Evolutionary conservation across 2,113 vertebrate genomes (phyloP).

Genomic region (Hippocampus barbouri): DNA sequence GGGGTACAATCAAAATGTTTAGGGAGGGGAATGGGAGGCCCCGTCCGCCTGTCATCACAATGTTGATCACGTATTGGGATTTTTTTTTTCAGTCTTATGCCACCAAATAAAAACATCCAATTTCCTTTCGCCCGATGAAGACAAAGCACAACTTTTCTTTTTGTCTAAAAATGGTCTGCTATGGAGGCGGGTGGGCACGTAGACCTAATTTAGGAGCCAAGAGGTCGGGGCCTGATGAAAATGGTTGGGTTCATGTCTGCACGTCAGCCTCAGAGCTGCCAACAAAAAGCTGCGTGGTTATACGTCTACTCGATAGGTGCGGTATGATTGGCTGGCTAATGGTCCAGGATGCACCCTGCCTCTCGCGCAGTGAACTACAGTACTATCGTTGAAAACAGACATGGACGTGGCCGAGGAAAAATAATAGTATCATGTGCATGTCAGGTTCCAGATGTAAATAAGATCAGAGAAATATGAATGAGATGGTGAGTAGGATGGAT

Average conservation of each 20-base stretch:
- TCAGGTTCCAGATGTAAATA: too few relatives aligned
- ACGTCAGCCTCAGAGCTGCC: too few relatives aligned
- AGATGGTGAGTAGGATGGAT: too few relatives aligned
- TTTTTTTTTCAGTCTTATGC: constrained; percentile 20
- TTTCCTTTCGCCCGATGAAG: constrained; percentile 18
- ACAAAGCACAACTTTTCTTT: constrained; percentile 29
- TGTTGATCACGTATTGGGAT: constrained; percentile 24
- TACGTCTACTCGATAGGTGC: too few relatives aligned
- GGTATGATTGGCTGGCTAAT: too few relatives aligned
- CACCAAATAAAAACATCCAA: constrained; percentile 36
- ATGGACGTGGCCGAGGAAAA: too few relatives aligned
- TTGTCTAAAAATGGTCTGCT: constrained; percentile 22
- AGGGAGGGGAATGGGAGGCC: not conserved
- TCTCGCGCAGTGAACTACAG: too few relatives aligned
- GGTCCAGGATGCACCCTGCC: too few relatives aligned
- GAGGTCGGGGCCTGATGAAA: not conserved
- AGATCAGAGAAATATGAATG: too few relatives aligned
- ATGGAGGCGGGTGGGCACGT: constrained; percentile 16
- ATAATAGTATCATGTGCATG: too few relatives aligned
- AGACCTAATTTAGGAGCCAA: not conserved
- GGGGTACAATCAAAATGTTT: constrained; percentile 16
- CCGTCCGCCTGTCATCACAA: constrained; percentile 9
- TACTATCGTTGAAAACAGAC: too few relatives aligned
- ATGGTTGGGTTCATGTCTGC: not conserved
- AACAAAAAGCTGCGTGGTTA: too few relatives aligned